These are phyloP conservation scores for Calcarius ornatus DNA, from an alignment of 2,113 vertebrate genomes.

Conservation along the genomic window DNA sequence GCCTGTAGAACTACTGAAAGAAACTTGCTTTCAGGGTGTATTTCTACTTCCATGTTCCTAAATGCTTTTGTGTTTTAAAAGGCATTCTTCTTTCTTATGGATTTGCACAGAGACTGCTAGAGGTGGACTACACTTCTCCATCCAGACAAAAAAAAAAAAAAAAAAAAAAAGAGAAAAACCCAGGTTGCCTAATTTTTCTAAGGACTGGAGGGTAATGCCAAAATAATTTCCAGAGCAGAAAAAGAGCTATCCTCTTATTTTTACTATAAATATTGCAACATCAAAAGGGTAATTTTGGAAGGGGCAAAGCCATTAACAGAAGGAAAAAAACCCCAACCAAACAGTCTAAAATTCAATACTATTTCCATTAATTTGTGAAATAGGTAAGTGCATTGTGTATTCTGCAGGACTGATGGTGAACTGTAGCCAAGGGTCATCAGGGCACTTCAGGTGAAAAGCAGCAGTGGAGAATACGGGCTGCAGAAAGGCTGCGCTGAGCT, in stretches of 20 bases:
- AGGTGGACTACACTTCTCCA: not conserved
- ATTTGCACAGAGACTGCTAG: not conserved
- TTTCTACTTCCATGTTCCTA: not conserved
- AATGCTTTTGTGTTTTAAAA: not conserved
- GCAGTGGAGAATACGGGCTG: not conserved
- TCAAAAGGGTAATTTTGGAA: not conserved
- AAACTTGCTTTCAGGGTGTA: not conserved
- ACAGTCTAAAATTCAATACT: not conserved
- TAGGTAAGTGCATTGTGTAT: not conserved
- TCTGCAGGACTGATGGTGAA: not conserved
- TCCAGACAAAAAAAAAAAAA: not conserved
- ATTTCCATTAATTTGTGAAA: not conserved
- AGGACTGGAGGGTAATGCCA: not conserved
- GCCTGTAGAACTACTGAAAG: not conserved
- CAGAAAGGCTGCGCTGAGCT: not conserved
- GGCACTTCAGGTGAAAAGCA: not conserved
- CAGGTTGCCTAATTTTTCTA: not conserved
- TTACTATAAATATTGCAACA: not conserved
- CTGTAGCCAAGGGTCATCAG: not conserved
- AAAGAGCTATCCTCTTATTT: not conserved
- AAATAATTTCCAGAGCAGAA: not conserved
- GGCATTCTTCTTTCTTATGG: not conserved
- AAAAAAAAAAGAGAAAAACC: not conserved
- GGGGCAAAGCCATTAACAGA: not conserved
- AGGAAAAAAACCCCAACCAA: accelerated